Percentiles rank a stretch among this genome's conserved stretches.
Evolutionary conservation across 2,888 invertebrate genomes (phyloP).

Genomic region (Lithodes maja): DNA sequence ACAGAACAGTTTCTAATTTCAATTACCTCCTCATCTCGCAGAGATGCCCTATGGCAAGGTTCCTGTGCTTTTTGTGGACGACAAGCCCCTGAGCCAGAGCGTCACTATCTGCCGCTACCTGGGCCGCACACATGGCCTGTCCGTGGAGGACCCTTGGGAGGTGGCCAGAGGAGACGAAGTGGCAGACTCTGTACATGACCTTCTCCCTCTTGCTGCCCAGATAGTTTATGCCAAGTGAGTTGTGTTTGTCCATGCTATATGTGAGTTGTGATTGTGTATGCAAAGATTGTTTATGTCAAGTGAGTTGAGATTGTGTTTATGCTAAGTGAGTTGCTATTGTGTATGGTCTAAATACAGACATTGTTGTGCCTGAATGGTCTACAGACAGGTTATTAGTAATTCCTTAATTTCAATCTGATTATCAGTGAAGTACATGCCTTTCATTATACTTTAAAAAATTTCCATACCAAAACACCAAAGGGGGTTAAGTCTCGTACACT

Average conservation of each 20-base stretch:
- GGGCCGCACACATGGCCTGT: constrained; percentile 57
- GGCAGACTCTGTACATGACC: constrained; percentile 67
- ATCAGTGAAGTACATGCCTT: no score
- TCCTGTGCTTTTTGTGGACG: constrained; percentile 66
- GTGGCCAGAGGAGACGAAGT: constrained; percentile 68
- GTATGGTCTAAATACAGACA: no score
- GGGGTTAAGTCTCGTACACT: no score
- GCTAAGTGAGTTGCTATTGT: no score
- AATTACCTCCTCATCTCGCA: constrained; percentile 15
- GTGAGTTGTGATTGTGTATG: no score
- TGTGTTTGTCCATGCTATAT: background rate
- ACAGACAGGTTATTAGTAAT: no score
- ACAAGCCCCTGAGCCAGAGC: constrained; percentile 65
- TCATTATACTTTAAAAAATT: no score
- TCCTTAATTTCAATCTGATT: no score
- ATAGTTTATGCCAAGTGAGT: constrained; percentile 65
- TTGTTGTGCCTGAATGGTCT: no score
- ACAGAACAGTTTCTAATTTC: no score
- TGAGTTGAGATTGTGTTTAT: background rate
- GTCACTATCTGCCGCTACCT: constrained; percentile 69
- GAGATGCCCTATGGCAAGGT: constrained; percentile 68
- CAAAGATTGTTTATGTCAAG: background rate
- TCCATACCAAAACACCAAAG: no score
- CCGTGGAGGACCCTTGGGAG: constrained; percentile 63
- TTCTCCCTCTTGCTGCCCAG: constrained; percentile 62